These are phyloP conservation scores for Gymnopithys bicolor DNA, from an alignment of 2,797 vertebrate genomes.

Conservation along the genomic window DNA sequence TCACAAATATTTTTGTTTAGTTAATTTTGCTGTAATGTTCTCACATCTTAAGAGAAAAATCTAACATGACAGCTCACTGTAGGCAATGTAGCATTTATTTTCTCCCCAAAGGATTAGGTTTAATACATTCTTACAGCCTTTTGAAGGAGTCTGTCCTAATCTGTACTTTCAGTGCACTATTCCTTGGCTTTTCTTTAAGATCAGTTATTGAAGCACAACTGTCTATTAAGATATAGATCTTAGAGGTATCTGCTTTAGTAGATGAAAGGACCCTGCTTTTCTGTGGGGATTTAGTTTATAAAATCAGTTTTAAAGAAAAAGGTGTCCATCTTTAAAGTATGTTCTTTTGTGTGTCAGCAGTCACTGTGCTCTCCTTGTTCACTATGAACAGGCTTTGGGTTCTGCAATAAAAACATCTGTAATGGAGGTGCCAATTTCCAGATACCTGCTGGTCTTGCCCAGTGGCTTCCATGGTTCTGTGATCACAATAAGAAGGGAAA, in stretches of 20 bases:
- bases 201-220: conserved; percentile 2
- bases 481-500: not conserved
- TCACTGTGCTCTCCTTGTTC: not conserved
- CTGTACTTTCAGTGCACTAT: not conserved
- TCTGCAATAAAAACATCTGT: not conserved
- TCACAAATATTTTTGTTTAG: conserved; percentile 58
- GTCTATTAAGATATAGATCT: not conserved
- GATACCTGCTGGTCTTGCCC: not conserved
- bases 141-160: not conserved
- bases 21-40: conserved; percentile 41
- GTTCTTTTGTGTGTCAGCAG: not conserved
- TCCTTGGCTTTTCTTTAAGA: not conserved
- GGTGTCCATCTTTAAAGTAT: not conserved
- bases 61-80: not conserved
- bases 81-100: not conserved
- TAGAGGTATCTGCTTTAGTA: not conserved
- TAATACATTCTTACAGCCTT: not conserved
- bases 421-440: not conserved
- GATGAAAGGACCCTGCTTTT: not conserved
- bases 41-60: not conserved
- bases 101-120: not conserved
- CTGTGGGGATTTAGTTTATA: not conserved
- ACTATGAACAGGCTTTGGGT: not conserved
- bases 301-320: not conserved
- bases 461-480: not conserved